Evolutionary conservation across 2,113 vertebrate genomes (phyloP).

Genomic region (Peromyscus leucopus): DNA sequence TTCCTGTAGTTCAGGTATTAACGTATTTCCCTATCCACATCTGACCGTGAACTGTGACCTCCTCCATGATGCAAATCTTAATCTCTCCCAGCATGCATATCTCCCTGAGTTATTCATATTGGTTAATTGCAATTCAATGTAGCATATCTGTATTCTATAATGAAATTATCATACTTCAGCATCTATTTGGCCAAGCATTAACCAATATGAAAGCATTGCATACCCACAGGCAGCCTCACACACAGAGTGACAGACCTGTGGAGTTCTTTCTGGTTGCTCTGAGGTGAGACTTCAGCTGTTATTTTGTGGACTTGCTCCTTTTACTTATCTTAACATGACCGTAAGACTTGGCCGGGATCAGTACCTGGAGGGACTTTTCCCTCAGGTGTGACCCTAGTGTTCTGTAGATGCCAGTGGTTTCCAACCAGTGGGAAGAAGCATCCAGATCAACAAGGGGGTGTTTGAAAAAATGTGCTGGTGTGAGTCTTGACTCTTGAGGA

Average conservation of each 20-base stretch:
- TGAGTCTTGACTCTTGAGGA: not conserved
- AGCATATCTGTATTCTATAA: not conserved
- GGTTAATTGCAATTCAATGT: conserved; percentile 79
- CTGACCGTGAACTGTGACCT: conserved; percentile 84
- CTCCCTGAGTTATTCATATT: conserved; percentile 86
- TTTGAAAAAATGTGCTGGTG: not conserved
- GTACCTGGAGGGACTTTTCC: not conserved
- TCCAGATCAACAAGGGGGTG: not conserved
- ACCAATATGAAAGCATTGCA: conserved; percentile 85
- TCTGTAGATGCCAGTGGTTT: not conserved
- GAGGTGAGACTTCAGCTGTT: conserved; percentile 78
- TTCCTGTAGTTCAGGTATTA: conserved; percentile 99
- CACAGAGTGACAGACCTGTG: conserved; percentile 76
- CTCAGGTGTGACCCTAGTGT: not conserved
- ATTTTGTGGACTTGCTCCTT: conserved; percentile 81
- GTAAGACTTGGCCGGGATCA: not conserved
- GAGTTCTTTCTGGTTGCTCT: conserved; percentile 82
- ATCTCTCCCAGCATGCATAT: conserved; percentile 84
- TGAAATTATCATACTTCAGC: conserved; percentile 38
- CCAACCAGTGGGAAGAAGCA: not conserved
- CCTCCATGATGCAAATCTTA: conserved; percentile 78
- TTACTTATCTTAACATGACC: conserved; percentile 11
- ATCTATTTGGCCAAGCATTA: conserved; percentile 73
- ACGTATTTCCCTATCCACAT: conserved; percentile 87
- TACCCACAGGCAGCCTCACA: conserved; percentile 48